phyloP scores from a whole-genome alignment of 2,888 invertebrate species.

The Heteromyza rotundicornis region DNA sequence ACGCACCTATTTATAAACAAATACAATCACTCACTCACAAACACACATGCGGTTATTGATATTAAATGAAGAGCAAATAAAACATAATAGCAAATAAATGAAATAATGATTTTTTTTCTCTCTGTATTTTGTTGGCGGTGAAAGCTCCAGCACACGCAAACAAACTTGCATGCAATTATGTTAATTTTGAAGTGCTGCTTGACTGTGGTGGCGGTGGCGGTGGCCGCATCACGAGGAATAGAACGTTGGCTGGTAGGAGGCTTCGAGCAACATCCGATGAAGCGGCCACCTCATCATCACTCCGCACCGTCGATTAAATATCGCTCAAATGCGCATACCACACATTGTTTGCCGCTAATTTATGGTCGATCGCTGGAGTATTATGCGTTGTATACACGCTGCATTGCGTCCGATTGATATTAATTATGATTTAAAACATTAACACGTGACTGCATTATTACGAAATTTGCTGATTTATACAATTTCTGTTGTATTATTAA shows the following conservation, averaged over 20 bases:
- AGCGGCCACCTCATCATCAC: no score
- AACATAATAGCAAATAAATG: slow-evolving; percentile 14
- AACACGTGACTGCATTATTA: slow-evolving; percentile 32
- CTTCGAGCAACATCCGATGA: no score
- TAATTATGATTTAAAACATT: slow-evolving; percentile 31
- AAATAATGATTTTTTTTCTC: slow-evolving; percentile 4
- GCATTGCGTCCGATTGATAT: slow-evolving; percentile 16
- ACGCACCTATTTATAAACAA: not conserved
- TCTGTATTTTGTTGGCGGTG: no score
- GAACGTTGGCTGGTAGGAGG: no score
- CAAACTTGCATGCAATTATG: not conserved
- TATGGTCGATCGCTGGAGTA: not conserved
- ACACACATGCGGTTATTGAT: slow-evolving; percentile 1
- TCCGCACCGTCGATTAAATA: not conserved
- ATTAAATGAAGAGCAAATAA: slow-evolving; percentile 7
- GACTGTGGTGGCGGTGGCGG: no score
- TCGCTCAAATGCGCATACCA: not conserved
- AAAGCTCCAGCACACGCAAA: no score
- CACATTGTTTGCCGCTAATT: not conserved
- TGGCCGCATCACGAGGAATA: no score
- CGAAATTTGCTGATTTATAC: slow-evolving; percentile 28
- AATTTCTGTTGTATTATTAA: slow-evolving; percentile 26
- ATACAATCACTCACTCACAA: not conserved
- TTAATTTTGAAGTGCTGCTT: not conserved
- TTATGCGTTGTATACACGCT: not conserved